Conservation (phyloP, 2,797 vertebrate species). For the Diceros bicornis region DNA sequence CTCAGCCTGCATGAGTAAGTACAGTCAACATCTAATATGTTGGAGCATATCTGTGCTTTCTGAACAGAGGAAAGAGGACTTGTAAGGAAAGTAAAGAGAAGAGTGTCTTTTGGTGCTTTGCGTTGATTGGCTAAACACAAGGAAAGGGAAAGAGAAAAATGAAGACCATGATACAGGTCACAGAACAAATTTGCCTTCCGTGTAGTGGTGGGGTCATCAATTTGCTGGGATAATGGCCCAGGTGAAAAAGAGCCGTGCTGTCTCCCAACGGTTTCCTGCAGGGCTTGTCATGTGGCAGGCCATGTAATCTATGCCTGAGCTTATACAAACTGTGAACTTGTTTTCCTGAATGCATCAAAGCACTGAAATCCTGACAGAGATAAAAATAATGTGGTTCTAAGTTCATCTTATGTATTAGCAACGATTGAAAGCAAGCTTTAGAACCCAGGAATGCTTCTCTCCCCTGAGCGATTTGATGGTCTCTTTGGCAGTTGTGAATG, state of each 20-base stretch:
- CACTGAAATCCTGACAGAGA: slow-evolving; percentile 65
- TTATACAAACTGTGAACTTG: slow-evolving; percentile 71
- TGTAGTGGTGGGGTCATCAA: slow-evolving; percentile 8
- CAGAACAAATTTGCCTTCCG: not conserved
- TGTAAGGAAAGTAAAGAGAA: slow-evolving; percentile 28
- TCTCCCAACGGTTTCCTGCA: not conserved
- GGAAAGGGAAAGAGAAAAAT: slow-evolving; percentile 19
- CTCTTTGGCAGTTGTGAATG: slow-evolving; percentile 63
- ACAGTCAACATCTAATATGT: slow-evolving; percentile 57
- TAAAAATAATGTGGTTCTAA: slow-evolving; percentile 63
- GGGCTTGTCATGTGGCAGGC: not conserved
- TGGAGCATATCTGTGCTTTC: slow-evolving; percentile 37
- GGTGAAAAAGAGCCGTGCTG: not conserved
- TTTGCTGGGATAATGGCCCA: slow-evolving; percentile 16
- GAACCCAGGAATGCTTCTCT: not conserved
- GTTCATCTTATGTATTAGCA: slow-evolving; percentile 62
- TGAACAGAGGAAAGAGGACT: slow-evolving; percentile 58
- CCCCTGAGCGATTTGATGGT: not conserved
- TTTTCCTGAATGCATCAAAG: slow-evolving; percentile 77
- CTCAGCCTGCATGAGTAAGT: not conserved
- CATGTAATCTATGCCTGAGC: slow-evolving; percentile 16
- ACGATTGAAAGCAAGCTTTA: slow-evolving; percentile 28
- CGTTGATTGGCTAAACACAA: slow-evolving; percentile 9
- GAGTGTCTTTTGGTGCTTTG: not conserved
- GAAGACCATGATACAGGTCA: not conserved